phyloP scores from a whole-genome alignment of 37 sponge, comb jelly and placozoan species.

The Ephydatia muelleri region DNA sequence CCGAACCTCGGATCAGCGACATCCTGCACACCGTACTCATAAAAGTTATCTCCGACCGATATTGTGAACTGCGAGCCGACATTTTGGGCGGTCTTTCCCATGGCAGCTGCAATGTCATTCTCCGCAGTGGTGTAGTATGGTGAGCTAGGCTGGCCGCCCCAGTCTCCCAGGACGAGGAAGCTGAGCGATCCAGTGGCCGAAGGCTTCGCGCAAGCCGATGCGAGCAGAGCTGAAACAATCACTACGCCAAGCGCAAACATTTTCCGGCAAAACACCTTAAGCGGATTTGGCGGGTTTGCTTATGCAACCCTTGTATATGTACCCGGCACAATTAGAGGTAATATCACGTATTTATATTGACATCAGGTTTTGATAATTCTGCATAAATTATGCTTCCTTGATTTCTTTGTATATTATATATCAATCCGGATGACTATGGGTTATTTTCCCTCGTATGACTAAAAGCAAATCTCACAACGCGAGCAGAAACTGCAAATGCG shows the following conservation, averaged over 20 bases:
- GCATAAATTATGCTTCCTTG: too few species aligned
- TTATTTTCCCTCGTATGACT: too few species aligned
- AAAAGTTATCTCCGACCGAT: slow-evolving; percentile 86
- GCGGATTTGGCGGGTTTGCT: too few species aligned
- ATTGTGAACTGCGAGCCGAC: slow-evolving; percentile 63
- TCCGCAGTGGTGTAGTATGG: slow-evolving; percentile 76
- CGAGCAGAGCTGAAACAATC: background rate
- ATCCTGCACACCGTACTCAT: slow-evolving; percentile 69
- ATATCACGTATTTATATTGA: too few species aligned
- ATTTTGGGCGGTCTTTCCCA: slow-evolving; percentile 58
- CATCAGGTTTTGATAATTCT: too few species aligned
- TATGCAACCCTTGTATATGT: too few species aligned
- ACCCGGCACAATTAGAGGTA: too few species aligned
- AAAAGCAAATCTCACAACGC: too few species aligned
- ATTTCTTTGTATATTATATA: too few species aligned
- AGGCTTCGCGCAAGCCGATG: background rate
- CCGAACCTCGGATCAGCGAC: slow-evolving; percentile 72
- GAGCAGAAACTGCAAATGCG: too few species aligned
- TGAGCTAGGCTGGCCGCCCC: slow-evolving; percentile 61
- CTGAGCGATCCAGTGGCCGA: slow-evolving; percentile 10
- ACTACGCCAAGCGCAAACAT: background rate
- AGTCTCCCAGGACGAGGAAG: slow-evolving; percentile 79
- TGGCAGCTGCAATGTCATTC: slow-evolving; percentile 29
- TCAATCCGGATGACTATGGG: too few species aligned
- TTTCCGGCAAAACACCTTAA: background rate